These are phyloP conservation scores for Echinops telfairi DNA, from an alignment of 2,113 vertebrate genomes.

Conservation along the genomic window DNA sequence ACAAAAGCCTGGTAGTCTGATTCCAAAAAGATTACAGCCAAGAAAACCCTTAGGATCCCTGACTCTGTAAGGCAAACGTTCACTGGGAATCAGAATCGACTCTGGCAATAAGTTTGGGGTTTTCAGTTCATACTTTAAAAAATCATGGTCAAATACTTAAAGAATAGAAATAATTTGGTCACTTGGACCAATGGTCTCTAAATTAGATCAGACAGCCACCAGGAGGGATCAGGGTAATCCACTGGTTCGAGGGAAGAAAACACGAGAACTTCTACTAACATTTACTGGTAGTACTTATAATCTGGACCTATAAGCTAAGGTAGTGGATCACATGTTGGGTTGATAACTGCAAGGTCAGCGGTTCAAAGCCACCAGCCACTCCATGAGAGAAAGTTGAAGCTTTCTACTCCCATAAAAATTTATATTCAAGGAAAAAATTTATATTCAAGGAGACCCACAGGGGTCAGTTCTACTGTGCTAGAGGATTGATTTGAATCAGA, in stretches of 20 bases:
- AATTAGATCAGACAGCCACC: background rate
- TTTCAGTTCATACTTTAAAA: background rate
- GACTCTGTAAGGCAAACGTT: background rate
- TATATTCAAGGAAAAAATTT: too few relatives aligned
- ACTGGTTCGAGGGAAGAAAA: background rate
- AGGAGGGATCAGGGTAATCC: background rate
- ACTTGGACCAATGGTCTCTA: background rate
- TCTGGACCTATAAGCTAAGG: too few relatives aligned
- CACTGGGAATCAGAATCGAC: background rate
- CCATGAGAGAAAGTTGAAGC: too few relatives aligned
- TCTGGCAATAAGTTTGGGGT: background rate
- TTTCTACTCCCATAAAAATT: too few relatives aligned
- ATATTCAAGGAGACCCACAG: too few relatives aligned
- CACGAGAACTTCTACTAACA: slow-evolving; percentile 14
- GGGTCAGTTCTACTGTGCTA: too few relatives aligned
- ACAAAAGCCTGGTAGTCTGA: background rate
- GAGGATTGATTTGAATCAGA: too few relatives aligned
- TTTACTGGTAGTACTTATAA: background rate
- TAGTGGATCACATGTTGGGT: too few relatives aligned
- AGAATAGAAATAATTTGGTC: slow-evolving; percentile 8
- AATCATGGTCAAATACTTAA: background rate
- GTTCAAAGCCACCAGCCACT: too few relatives aligned
- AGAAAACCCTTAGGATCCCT: background rate
- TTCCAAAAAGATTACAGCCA: background rate
- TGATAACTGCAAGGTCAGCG: too few relatives aligned